Evolutionary conservation across 2,113 vertebrate genomes (phyloP).

Genomic region (Periophthalmus modestus): DNA sequence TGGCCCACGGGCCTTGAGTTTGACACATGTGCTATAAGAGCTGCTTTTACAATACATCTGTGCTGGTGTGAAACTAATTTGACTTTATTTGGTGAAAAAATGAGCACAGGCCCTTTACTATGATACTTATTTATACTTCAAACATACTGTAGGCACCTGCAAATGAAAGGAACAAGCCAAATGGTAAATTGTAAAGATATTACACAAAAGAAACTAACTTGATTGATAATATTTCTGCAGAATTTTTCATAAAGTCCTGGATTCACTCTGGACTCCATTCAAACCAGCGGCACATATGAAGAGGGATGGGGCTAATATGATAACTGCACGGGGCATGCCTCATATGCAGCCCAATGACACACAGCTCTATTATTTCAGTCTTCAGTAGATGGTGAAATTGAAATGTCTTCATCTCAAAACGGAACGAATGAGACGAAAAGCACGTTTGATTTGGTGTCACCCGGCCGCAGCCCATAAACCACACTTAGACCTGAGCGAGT

Average conservation of each 20-base stretch:
- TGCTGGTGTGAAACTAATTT: no score
- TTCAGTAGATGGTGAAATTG: conserved; percentile 10
- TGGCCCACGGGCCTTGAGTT: no score
- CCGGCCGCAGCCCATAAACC: not conserved
- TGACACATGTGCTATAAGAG: no score
- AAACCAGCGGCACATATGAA: not conserved
- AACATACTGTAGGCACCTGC: no score
- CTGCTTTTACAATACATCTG: no score
- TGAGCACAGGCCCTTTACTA: no score
- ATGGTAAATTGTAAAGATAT: not conserved
- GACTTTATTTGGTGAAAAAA: no score
- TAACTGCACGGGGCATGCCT: not conserved
- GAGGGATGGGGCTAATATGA: not conserved
- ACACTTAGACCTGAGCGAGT: conserved; percentile 3
- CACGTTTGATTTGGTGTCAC: not conserved
- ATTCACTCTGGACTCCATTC: not conserved
- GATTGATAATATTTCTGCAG: not conserved
- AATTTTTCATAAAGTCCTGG: not conserved
- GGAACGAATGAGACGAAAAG: not conserved
- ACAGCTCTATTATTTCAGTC: conserved; percentile 3
- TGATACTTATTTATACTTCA: no score
- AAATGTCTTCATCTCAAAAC: conserved; percentile 6
- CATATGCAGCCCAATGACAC: conserved; percentile 4
- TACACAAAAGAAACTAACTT: not conserved
- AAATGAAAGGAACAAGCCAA: no score